Evolutionary conservation across 2,797 vertebrate genomes (phyloP).

Genomic region (Fratercula arctica): DNA sequence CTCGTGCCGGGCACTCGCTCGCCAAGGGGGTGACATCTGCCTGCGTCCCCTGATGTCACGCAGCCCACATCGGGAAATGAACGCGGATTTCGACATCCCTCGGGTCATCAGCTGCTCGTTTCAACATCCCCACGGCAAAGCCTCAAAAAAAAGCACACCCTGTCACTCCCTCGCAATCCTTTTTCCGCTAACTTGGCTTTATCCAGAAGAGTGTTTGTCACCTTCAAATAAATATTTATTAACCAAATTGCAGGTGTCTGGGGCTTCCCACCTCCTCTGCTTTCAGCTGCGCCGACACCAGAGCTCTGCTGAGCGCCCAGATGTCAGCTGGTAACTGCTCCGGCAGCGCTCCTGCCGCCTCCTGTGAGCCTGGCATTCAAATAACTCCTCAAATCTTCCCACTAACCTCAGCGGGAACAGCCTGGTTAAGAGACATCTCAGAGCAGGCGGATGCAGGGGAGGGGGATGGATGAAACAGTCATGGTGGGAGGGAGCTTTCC

Average conservation of each 20-base stretch:
- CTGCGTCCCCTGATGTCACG: not conserved
- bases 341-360: not conserved
- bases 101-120: conserved; percentile 31
- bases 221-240: conserved; percentile 60
- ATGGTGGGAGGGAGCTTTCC: not conserved
- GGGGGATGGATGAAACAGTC: not conserved
- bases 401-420: not conserved
- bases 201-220: conserved; percentile 2
- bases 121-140: conserved; percentile 23
- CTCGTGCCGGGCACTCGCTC: not conserved
- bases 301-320: conserved; percentile 13
- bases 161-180: conserved; percentile 2
- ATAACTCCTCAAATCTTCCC: not conserved
- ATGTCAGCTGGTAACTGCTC: conserved; percentile 3
- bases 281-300: not conserved
- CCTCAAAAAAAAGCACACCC: conserved; percentile 13
- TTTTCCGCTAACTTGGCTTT: conserved; percentile 28
- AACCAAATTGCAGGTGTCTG: conserved; percentile 46
- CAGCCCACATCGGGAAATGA: not conserved
- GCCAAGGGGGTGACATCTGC: not conserved
- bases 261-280: conserved; percentile 52
- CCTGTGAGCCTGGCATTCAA: not conserved
- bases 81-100: conserved; percentile 9
- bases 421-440: not conserved
- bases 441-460: not conserved